Evolutionary conservation across 1,140 invertebrate genomes (phyloP), one percentile per base, ranked within the genome.

Genomic region (Drosophila nasuta): DNA sequence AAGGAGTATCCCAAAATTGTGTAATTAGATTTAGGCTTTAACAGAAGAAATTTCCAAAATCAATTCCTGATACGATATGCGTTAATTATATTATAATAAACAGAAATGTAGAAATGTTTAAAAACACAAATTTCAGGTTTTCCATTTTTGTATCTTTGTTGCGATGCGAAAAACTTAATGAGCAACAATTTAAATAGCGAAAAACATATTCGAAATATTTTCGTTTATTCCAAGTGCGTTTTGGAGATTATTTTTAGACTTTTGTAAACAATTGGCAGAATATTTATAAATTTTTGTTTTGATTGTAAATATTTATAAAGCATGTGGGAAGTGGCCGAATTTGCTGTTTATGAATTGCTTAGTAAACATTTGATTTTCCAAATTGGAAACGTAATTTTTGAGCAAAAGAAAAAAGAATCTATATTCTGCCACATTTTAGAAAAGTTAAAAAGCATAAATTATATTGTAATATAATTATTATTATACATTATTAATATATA

Each of bases 201-300:
- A 48, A 8, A 48, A 51, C 5, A 30, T 54, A 30, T 41, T 41
- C 3, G 15, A 57, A 41, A 54, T 15, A 35, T 56, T 45, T 56
- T 54, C 5, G 49, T 66, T 57, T 56, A 13, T 35, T 65, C 13
- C 15, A 65, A 41, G 25, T 54, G 28, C 33, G 45, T 35, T 63
- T 49, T 11, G 10, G 1, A n/a, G 13, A 46, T n/a, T 66, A 46
- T 57, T 66, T 57, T 48, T 46, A 48, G 52, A 46, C 17, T 13
- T 46, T 48, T 46, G 28, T 66, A 57, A 56, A 57, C 64, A 66
- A 45, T 56, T 35, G 1, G 10, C 8, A 10, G 41, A 35, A 35
- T 57, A 56, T 57, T 57, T 56, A 66, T 66, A 59, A 59, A 59
- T n/a, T 33, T 20, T 28, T 17, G 20, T 45, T 65, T n/a, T 30